Evolutionary conservation across 2,797 vertebrate genomes (phyloP).

Genomic region (Selene dorsalis): DNA sequence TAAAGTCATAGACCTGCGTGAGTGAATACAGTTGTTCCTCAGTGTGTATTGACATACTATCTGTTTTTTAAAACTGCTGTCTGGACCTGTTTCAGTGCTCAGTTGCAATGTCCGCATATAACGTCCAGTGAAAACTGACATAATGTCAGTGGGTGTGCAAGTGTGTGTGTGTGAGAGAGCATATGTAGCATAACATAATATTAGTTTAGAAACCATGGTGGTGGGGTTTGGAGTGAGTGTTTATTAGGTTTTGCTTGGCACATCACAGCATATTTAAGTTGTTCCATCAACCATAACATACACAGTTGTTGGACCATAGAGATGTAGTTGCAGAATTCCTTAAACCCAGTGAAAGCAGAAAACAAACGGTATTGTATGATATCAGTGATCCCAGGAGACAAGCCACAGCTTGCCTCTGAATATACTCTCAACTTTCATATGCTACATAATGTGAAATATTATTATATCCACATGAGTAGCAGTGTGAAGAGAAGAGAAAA

Average conservation of each 20-base stretch:
- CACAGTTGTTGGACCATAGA: constrained; percentile 62
- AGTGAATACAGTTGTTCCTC: constrained; percentile 62
- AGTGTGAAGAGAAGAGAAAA: neutral
- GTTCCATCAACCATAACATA: constrained; percentile 76
- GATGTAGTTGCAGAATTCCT: constrained; percentile 60
- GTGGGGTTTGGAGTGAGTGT: constrained; percentile 73
- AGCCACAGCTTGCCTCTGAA: constrained; percentile 35
- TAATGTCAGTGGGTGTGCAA: constrained; percentile 59
- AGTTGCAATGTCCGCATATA: constrained; percentile 65
- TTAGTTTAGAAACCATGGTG: constrained; percentile 75
- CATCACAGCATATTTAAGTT: constrained; percentile 74
- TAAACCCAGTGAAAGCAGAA: constrained; percentile 57
- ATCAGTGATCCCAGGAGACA: constrained; percentile 56
- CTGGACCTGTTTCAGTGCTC: constrained; percentile 71
- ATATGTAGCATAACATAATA: constrained; percentile 76
- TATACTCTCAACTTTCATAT: constrained; percentile 38
- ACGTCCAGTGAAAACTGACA: constrained; percentile 71
- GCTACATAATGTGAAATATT: constrained; percentile 31
- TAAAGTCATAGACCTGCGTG: constrained; percentile 57
- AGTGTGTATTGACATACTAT: constrained; percentile 70
- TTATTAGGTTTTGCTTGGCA: constrained; percentile 83
- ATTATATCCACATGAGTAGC: constrained; percentile 31
- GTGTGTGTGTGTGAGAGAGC: constrained; percentile 36
- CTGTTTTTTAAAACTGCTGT: constrained; percentile 71
- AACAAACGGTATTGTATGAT: constrained; percentile 59